phyloP scores from a whole-genome alignment of 1,140 invertebrate species.

The Drosophila nigromelanica region DNA sequence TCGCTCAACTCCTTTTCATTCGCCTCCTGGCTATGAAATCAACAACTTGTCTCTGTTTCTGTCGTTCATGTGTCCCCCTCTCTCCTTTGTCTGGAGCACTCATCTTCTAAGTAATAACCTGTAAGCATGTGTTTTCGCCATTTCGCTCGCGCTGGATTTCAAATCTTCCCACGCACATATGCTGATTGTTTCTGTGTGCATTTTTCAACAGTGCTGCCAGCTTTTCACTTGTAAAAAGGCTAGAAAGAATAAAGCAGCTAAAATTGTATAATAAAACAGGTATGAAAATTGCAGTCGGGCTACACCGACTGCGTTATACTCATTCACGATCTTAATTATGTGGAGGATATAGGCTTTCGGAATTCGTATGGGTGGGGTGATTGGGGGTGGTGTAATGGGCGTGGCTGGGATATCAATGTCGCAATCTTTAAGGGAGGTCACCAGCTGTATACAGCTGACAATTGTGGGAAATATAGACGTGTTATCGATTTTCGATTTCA shows the following conservation, averaged over 20 bases:
- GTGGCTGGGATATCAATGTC: too few relatives aligned
- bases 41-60: conserved; percentile 28
- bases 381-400: too few relatives aligned
- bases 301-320: too few relatives aligned
- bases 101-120: conserved; percentile 70
- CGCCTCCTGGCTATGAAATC: conserved; percentile 52
- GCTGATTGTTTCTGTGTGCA: conserved; percentile 17
- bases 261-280: not conserved
- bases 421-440: too few relatives aligned
- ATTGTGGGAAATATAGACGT: too few relatives aligned
- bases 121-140: conserved; percentile 16
- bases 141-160: not conserved
- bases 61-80: not conserved
- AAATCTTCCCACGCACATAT: conserved; percentile 32
- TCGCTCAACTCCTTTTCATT: conserved; percentile 39
- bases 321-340: too few relatives aligned
- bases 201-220: conserved; percentile 5
- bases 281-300: too few relatives aligned
- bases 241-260: not conserved
- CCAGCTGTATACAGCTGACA: too few relatives aligned
- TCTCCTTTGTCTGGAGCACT: conserved; percentile 37
- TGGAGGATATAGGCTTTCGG: too few relatives aligned
- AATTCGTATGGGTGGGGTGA: too few relatives aligned
- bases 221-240: not conserved
- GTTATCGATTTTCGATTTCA: too few relatives aligned